Conservation (phyloP, 2,888 invertebrate species). For the Mythimna ferrago region DNA sequence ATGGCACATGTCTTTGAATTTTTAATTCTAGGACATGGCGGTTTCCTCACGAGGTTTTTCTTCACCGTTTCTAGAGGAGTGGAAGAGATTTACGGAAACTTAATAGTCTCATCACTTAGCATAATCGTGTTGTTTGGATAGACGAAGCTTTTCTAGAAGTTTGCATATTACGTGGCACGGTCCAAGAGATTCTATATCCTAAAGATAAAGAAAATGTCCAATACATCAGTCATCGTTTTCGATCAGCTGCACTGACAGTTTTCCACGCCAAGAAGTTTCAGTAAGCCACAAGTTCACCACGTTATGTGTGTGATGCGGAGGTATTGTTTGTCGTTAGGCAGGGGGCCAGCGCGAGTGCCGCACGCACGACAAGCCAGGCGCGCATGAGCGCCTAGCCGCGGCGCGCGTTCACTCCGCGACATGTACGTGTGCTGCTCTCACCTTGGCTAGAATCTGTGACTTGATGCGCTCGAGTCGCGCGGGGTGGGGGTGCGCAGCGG, state of each 20-base stretch:
- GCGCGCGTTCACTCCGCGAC: conserved; percentile 43
- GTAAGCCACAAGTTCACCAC: too few species aligned
- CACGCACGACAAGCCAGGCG: conserved; percentile 88
- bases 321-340: conserved; percentile 76
- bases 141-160: not conserved
- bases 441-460: conserved; percentile 82
- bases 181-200: not conserved
- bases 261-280: too few species aligned
- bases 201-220: too few species aligned
- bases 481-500: conserved; percentile 78
- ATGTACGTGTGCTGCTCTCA: conserved; percentile 36
- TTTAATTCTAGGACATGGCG: too few species aligned
- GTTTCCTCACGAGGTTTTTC: too few species aligned
- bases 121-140: not conserved
- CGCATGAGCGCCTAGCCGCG: conserved; percentile 88
- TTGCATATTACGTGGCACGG: not conserved
- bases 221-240: too few species aligned
- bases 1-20: too few species aligned
- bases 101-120: not conserved
- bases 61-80: too few species aligned
- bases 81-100: not conserved
- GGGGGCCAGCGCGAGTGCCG: conserved; percentile 88
- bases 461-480: conserved; percentile 81
- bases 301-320: too few species aligned
- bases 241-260: too few species aligned